phyloP scores from a whole-genome alignment of 2,888 invertebrate genomes.

The Brachyptera risi region DNA sequence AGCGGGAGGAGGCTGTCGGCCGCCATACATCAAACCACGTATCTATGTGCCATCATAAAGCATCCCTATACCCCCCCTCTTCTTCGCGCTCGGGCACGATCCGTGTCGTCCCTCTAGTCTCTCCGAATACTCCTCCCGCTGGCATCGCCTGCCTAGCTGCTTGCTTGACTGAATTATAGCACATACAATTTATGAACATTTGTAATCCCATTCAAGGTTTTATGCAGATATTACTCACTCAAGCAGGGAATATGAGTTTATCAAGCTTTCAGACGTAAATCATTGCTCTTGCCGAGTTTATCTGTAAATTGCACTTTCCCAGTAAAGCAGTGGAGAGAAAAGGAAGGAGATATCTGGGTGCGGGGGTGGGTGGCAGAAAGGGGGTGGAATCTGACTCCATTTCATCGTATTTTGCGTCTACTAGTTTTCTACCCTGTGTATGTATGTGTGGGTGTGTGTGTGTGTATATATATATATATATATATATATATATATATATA shows the following conservation, averaged over 20 bases:
- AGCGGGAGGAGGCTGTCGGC: slow-evolving; percentile 28
- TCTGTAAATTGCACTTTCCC: slow-evolving; percentile 64
- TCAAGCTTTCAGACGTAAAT: slow-evolving; percentile 65
- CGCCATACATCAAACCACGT: slow-evolving; percentile 34
- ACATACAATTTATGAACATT: slow-evolving; percentile 50
- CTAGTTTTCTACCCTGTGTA: slow-evolving; percentile 30
- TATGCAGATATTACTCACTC: slow-evolving; percentile 51
- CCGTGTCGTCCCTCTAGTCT: slow-evolving; percentile 28
- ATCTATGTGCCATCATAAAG: slow-evolving; percentile 35
- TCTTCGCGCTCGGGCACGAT: slow-evolving; percentile 26
- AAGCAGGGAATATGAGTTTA: slow-evolving; percentile 50
- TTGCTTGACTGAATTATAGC: slow-evolving; percentile 48
- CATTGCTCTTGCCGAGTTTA: slow-evolving; percentile 55
- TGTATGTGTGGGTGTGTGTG: too few species aligned
- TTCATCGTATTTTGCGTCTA: slow-evolving; percentile 34
- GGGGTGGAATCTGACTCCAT: slow-evolving; percentile 24
- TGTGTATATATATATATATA: too few species aligned
- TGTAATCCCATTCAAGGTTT: slow-evolving; percentile 51
- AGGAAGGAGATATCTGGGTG: slow-evolving; percentile 29
- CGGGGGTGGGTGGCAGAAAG: slow-evolving; percentile 27
- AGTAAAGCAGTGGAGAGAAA: slow-evolving; percentile 38
- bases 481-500: too few species aligned
- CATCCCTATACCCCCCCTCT: slow-evolving; percentile 28
- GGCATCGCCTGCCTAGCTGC: slow-evolving; percentile 32
- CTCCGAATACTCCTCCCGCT: slow-evolving; percentile 30